Conservation (phyloP, 2,888 invertebrate species). For the Hesperia comma region DNA sequence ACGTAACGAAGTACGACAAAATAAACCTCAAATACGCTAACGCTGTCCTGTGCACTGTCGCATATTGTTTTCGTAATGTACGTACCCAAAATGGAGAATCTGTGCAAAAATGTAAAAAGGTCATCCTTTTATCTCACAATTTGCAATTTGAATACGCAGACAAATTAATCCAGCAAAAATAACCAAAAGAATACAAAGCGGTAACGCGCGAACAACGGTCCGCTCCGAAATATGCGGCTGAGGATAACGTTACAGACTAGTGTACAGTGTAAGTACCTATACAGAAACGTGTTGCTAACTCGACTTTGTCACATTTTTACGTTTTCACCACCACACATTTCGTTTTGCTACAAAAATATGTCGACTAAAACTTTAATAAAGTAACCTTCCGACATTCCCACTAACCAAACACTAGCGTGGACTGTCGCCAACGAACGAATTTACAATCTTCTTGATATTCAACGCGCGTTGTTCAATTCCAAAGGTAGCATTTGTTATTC, state of each 20-base stretch:
- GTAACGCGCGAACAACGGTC: slow-evolving; percentile 60
- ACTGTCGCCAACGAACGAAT: slow-evolving; percentile 48
- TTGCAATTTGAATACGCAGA: slow-evolving; percentile 81
- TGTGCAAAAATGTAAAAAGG: slow-evolving; percentile 64
- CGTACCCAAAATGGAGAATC: slow-evolving; percentile 40
- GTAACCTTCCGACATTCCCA: slow-evolving; percentile 29
- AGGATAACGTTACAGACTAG: slow-evolving; percentile 57
- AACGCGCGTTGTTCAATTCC: slow-evolving; percentile 75
- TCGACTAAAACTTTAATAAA: slow-evolving; percentile 35
- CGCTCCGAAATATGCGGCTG: slow-evolving; percentile 68
- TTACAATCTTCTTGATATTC: slow-evolving; percentile 66
- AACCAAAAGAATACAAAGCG: slow-evolving; percentile 71
- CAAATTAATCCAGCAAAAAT: slow-evolving; percentile 79
- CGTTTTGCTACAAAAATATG: slow-evolving; percentile 26
- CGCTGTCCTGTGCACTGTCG: slow-evolving; percentile 19
- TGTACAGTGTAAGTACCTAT: slow-evolving; percentile 44
- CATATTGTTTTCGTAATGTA: slow-evolving; percentile 24
- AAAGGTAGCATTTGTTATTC: slow-evolving; percentile 77
- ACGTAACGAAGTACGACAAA: background rate
- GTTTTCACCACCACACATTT: slow-evolving; percentile 43
- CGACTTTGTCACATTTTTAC: slow-evolving; percentile 51
- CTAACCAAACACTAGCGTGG: slow-evolving; percentile 47
- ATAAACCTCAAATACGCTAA: slow-evolving; percentile 4
- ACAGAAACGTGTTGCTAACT: slow-evolving; percentile 48
- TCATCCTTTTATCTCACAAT: slow-evolving; percentile 75